Conservation (phyloP, 1,140 invertebrate species). For the Zaprionus capensis region DNA sequence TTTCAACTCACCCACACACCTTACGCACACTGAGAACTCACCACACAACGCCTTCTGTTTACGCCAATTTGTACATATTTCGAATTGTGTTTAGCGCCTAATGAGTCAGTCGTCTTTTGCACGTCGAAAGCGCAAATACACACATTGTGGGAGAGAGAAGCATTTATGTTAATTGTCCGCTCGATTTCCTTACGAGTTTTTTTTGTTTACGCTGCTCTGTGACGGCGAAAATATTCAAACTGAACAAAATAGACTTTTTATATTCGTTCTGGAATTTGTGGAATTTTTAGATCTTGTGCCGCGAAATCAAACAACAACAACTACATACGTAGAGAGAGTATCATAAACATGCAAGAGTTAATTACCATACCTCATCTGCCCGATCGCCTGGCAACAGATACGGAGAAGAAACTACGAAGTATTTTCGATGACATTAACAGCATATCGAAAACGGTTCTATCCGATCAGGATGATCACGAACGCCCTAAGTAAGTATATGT, state of each 20-base stretch:
- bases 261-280: slow-evolving; percentile 64
- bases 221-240: slow-evolving; percentile 29
- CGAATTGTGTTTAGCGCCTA: slow-evolving; percentile 46
- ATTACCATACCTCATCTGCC: slow-evolving; percentile 52
- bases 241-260: slow-evolving; percentile 52
- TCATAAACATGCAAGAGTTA: slow-evolving; percentile 70
- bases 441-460: slow-evolving; percentile 29
- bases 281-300: slow-evolving; percentile 67
- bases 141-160: background rate
- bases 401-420: slow-evolving; percentile 34
- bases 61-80: slow-evolving; percentile 50
- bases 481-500: slow-evolving; percentile 20
- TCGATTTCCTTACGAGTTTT: slow-evolving; percentile 4
- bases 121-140: slow-evolving; percentile 49
- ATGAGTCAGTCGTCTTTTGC: slow-evolving; percentile 66
- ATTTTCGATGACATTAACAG: slow-evolving; percentile 46
- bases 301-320: slow-evolving; percentile 48
- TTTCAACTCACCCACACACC: slow-evolving; percentile 52
- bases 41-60: slow-evolving; percentile 62
- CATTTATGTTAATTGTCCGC: slow-evolving; percentile 14
- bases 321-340: slow-evolving; percentile 19
- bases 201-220: slow-evolving; percentile 58
- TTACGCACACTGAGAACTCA: slow-evolving; percentile 68
- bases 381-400: slow-evolving; percentile 30
- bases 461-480: slow-evolving; percentile 10